Evolutionary conservation across 2,888 invertebrate species (phyloP).

Genomic region (Halictus ligatus): DNA sequence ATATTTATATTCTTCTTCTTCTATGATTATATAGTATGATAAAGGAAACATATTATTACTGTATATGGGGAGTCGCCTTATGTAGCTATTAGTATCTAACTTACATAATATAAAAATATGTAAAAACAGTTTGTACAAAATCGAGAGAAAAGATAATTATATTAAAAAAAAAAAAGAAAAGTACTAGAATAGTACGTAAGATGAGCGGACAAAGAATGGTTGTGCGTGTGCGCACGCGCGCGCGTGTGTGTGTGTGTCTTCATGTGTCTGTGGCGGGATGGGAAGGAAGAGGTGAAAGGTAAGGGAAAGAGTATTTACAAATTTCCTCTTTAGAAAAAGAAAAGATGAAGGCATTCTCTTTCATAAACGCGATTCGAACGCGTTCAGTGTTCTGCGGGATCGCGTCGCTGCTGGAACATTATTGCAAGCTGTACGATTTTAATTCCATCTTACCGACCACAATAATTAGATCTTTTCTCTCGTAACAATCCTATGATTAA

Average conservation of each 20-base stretch:
- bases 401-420: constrained; percentile 54
- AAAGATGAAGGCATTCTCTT: constrained; percentile 23
- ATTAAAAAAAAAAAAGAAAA: constrained; percentile 73
- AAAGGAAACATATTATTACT: constrained; percentile 75
- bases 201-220: constrained; percentile 52
- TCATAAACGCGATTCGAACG: constrained; percentile 25
- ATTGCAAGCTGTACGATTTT: constrained; percentile 67
- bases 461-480: constrained; percentile 75
- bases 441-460: constrained; percentile 59
- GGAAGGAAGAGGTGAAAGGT: neutral
- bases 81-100: constrained; percentile 73
- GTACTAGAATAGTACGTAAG: constrained; percentile 75
- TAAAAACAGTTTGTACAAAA: constrained; percentile 84
- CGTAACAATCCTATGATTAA: constrained; percentile 76
- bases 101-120: constrained; percentile 77
- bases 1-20: constrained; percentile 45
- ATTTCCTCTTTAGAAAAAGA: constrained; percentile 49
- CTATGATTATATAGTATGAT: constrained; percentile 71
- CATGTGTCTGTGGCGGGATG: neutral
- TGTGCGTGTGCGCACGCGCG: neutral
- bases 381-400: neutral
- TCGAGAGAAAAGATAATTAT: constrained; percentile 80
- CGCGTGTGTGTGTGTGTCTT: neutral
- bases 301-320: constrained; percentile 79
- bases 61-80: constrained; percentile 72